Conservation (phyloP, 2,797 vertebrate genomes). For the Cheirogaleus major region DNA sequence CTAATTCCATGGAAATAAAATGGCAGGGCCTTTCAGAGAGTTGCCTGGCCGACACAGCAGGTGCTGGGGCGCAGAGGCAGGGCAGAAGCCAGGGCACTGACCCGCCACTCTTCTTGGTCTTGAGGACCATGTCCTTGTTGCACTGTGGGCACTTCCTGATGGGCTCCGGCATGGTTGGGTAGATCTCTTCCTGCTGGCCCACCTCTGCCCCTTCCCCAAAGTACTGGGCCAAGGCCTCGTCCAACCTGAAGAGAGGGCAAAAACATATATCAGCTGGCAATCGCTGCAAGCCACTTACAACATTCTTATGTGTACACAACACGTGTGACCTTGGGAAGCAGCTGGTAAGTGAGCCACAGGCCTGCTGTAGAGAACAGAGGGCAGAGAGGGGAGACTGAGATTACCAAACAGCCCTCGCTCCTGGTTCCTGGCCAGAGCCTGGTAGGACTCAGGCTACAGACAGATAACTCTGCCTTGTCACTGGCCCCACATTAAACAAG, state of each 20-base stretch:
- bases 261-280: neutral
- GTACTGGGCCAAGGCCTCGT: conserved; percentile 95
- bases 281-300: neutral
- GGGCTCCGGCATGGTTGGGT: conserved; percentile 87
- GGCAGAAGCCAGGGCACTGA: conserved; percentile 79
- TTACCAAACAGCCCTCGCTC: neutral
- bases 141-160: conserved; percentile 95
- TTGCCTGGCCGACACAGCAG: neutral
- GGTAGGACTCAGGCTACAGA: neutral
- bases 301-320: neutral
- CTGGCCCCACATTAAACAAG: neutral
- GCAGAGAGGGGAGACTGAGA: neutral
- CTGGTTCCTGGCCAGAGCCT: neutral
- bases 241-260: conserved; percentile 87
- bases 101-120: conserved; percentile 92
- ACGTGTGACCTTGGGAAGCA: neutral
- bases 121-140: conserved; percentile 95
- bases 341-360: neutral
- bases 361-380: neutral
- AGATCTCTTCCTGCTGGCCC: conserved; percentile 87
- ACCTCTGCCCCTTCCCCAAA: conserved; percentile 90
- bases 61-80: neutral
- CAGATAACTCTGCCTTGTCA: neutral
- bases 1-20: neutral
- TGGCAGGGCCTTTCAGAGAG: neutral